These are phyloP conservation scores for Pseudochromis fuscus DNA, from an alignment of 2,797 vertebrate genomes.

Conservation along the genomic window DNA sequence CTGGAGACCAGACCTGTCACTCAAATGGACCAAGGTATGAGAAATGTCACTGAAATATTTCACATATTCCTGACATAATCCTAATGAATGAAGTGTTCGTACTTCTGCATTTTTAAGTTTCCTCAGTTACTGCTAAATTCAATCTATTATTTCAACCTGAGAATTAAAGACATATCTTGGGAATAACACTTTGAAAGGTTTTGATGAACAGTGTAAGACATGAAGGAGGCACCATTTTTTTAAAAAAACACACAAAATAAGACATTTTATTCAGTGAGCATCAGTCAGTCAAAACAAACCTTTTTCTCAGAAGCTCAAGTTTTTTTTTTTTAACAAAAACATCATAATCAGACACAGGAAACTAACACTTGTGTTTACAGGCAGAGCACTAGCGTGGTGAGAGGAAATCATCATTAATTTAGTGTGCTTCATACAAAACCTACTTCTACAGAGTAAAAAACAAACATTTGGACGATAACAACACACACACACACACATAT, in stretches of 20 bases:
- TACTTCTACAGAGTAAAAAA: conserved; percentile 61
- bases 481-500: conserved; percentile 21
- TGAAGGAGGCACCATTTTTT: conserved; percentile 11
- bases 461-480: conserved; percentile 41
- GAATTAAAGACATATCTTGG: background rate
- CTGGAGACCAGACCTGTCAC: too few relatives aligned
- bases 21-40: too few relatives aligned
- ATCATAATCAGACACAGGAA: conserved; percentile 41
- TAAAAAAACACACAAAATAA: conserved; percentile 60
- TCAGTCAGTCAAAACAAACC: conserved; percentile 75
- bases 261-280: conserved; percentile 83
- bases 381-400: conserved; percentile 17
- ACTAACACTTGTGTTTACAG: conserved; percentile 39
- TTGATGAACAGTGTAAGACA: too few relatives aligned
- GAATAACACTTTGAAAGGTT: background rate
- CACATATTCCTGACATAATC: too few relatives aligned
- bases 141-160: background rate
- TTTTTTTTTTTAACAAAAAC: conserved; percentile 60
- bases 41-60: too few relatives aligned
- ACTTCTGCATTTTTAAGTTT: too few relatives aligned
- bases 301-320: conserved; percentile 59
- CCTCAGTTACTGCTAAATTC: too few relatives aligned
- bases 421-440: conserved; percentile 59
- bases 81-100: too few relatives aligned
- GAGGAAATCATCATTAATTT: conserved; percentile 49